phyloP scores from a whole-genome alignment of 1,140 invertebrate genomes.

The Hycleus phaleratus region DNA sequence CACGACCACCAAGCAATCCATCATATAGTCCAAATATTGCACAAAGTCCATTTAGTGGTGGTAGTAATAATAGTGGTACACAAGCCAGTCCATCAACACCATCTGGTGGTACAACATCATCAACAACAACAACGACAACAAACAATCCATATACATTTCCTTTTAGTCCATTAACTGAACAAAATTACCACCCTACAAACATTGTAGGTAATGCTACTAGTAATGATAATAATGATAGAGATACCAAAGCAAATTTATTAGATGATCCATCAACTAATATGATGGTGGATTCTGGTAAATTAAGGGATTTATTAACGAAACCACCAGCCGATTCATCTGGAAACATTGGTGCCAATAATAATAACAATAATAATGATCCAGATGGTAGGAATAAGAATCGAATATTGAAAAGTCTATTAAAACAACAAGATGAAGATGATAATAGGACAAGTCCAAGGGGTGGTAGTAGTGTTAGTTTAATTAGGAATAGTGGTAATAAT shows the following conservation, averaged over 20 bases:
- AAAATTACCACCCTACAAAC: constrained; percentile 26
- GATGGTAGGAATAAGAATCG: constrained; percentile 45
- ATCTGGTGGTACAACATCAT: constrained; percentile 15
- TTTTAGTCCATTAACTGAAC: constrained; percentile 51
- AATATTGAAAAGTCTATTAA: constrained; percentile 71
- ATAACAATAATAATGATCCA: constrained; percentile 21
- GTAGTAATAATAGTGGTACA: constrained; percentile 28
- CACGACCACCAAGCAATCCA: constrained; percentile 45
- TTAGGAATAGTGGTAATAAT: constrained; percentile 26
- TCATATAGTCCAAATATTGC: constrained; percentile 44
- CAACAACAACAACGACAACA: constrained; percentile 14
- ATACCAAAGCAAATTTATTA: constrained; percentile 37
- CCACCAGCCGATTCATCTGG: constrained; percentile 51
- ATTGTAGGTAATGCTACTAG: constrained; percentile 23
- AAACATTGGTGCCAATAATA: constrained; percentile 39
- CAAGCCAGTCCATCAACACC: constrained; percentile 48
- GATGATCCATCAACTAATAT: constrained; percentile 28
- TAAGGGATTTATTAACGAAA: constrained; percentile 34
- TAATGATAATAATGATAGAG: constrained; percentile 27
- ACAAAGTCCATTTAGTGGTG: constrained; percentile 39
- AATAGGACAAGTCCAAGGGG: constrained; percentile 38
- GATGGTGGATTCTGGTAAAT: constrained; percentile 28
- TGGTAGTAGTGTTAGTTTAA: constrained; percentile 1
- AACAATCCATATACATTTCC: constrained; percentile 45
- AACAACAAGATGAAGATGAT: constrained; percentile 71